Percentiles rank a stretch among this genome's conserved stretches.
Evolutionary conservation across 2,888 invertebrate genomes (phyloP).

Genomic region (Nomada fabriciana): DNA sequence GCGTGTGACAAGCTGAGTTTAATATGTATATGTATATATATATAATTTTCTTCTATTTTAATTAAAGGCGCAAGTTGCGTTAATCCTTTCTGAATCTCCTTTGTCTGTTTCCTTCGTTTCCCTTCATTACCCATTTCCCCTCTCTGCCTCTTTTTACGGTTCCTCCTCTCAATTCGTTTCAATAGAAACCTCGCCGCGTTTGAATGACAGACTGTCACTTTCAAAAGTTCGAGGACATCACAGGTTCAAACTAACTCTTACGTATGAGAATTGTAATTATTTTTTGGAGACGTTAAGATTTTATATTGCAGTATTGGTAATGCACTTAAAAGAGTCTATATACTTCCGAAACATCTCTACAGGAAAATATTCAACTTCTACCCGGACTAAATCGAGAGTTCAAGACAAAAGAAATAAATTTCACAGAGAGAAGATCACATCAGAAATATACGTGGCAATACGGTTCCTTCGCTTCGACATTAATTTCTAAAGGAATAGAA

Average conservation of each 20-base stretch:
- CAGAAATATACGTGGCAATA: background rate
- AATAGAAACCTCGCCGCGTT: slow-evolving; percentile 25
- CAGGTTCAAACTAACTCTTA: background rate
- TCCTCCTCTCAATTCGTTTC: slow-evolving; percentile 14
- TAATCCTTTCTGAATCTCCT: slow-evolving; percentile 40
- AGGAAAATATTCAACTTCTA: too few species aligned
- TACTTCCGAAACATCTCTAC: too few species aligned
- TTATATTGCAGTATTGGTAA: too few species aligned
- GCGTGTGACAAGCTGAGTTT: slow-evolving; percentile 65
- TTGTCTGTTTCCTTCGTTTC: slow-evolving; percentile 21
- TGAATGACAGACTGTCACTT: slow-evolving; percentile 6
- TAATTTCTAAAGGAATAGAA: too few species aligned
- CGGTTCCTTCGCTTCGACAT: background rate
- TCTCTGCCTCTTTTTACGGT: slow-evolving; percentile 10
- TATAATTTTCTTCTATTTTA: slow-evolving; percentile 26
- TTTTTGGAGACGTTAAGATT: too few species aligned
- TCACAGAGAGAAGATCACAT: background rate
- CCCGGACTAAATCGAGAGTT: background rate
- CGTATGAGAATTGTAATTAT: background rate
- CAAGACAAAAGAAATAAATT: background rate
- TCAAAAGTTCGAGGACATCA: slow-evolving; percentile 30
- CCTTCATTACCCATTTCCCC: background rate
- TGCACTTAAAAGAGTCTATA: too few species aligned
- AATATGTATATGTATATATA: slow-evolving; percentile 30
- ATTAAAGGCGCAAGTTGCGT: slow-evolving; percentile 67